These are phyloP conservation scores for Melanargia galathea DNA, from an alignment of 2,888 invertebrate genomes.

Conservation along the genomic window DNA sequence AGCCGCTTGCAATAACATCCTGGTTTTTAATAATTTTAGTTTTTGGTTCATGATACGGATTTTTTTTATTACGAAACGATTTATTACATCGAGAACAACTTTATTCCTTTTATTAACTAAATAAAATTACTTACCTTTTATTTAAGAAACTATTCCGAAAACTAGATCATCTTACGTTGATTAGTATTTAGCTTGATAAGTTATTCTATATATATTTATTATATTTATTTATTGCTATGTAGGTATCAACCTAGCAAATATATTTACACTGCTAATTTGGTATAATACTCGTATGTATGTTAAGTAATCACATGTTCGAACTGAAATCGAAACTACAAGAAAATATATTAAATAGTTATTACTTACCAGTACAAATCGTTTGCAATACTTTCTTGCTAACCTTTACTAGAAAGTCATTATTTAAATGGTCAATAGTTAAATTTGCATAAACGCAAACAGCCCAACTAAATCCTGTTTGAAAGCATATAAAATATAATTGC, in stretches of 20 bases:
- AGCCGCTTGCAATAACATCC: too few species aligned
- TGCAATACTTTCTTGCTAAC: slow-evolving; percentile 14
- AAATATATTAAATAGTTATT: neutral
- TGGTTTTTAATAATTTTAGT: too few species aligned
- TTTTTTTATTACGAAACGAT: too few species aligned
- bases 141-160: too few species aligned
- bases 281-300: neutral
- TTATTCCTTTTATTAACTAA: too few species aligned
- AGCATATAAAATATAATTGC: slow-evolving; percentile 28
- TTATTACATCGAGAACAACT: too few species aligned
- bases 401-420: slow-evolving; percentile 23
- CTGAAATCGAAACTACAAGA: slow-evolving; percentile 9
- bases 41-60: too few species aligned
- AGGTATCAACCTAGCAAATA: neutral
- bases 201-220: too few species aligned
- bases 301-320: neutral
- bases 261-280: neutral
- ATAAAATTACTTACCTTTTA: too few species aligned
- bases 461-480: slow-evolving; percentile 31
- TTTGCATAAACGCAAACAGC: slow-evolving; percentile 33
- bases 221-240: too few species aligned
- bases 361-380: slow-evolving; percentile 1
- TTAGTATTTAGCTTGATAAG: too few species aligned
- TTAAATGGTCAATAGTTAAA: slow-evolving; percentile 20
- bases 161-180: too few species aligned